Conservation (phyloP, 2,113 vertebrate genomes). For the Lamprotornis superbus region DNA sequence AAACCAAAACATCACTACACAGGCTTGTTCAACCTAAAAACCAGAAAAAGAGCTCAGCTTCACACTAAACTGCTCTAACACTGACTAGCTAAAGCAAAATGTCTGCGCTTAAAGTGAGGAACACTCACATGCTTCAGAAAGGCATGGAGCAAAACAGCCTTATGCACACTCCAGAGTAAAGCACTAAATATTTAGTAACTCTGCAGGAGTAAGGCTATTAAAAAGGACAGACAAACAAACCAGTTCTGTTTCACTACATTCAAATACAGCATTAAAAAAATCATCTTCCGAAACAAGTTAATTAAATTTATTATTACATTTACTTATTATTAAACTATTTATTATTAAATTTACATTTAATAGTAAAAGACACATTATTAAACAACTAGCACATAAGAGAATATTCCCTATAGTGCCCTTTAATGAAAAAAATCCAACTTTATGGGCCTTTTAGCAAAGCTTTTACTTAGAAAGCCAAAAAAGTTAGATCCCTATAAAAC, state of each 20-base stretch:
- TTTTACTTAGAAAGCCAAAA: accelerated
- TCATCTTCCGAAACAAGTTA: no score
- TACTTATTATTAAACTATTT: no score
- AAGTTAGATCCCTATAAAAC: accelerated
- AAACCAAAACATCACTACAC: accelerated
- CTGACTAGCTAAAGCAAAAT: accelerated
- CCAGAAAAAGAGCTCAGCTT: accelerated
- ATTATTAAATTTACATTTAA: no score
- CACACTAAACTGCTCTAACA: accelerated
- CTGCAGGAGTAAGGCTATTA: accelerated
- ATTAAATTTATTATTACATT: no score
- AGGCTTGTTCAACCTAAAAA: accelerated
- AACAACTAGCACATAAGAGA: accelerated
- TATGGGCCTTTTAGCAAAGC: accelerated
- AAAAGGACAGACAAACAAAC: accelerated
- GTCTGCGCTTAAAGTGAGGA: accelerated
- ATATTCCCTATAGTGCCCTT: accelerated
- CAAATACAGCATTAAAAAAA: no score
- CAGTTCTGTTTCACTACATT: no score
- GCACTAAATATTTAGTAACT: no score
- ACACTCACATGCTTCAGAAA: no score
- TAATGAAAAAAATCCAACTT: accelerated
- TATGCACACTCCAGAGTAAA: accelerated
- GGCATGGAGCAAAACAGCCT: background rate
- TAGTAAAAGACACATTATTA: accelerated